A percentile compares a stretch with the other conserved stretches of the same genome.
These are phyloP conservation scores for Peucedramus taeniatus DNA, from an alignment of 2,113 vertebrate species.

Conservation along the genomic window DNA sequence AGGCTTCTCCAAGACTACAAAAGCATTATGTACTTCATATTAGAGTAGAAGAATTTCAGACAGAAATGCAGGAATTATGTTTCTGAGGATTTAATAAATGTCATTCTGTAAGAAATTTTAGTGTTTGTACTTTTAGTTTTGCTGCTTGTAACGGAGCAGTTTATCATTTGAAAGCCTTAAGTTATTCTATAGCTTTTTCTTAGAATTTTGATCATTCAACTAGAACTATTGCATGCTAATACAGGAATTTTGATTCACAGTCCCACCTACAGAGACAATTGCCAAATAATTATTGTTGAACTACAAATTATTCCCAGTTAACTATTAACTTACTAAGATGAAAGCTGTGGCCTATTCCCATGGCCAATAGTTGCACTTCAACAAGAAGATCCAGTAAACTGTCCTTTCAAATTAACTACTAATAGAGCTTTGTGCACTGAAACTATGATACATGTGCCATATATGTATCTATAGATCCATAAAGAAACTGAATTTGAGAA, in stretches of 20 bases:
- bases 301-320: neutral
- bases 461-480: neutral
- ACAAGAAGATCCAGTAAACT: neutral
- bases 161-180: neutral
- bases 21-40: neutral
- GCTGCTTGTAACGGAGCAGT: neutral
- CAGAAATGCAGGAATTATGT: neutral
- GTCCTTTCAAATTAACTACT: neutral
- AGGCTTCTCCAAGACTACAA: neutral
- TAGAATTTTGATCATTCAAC: neutral
- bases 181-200: neutral
- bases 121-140: neutral
- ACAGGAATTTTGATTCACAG: neutral
- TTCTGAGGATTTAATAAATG: neutral
- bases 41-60: neutral
- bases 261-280: neutral
- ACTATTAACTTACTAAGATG: neutral
- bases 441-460: neutral
- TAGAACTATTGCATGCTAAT: neutral
- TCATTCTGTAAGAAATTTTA: neutral
- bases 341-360: neutral
- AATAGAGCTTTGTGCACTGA: neutral
- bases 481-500: neutral
- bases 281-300: neutral
- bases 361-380: neutral